These are phyloP conservation scores for Meta bourneti DNA, from an alignment of 2,888 invertebrate genomes.

Conservation along the genomic window DNA sequence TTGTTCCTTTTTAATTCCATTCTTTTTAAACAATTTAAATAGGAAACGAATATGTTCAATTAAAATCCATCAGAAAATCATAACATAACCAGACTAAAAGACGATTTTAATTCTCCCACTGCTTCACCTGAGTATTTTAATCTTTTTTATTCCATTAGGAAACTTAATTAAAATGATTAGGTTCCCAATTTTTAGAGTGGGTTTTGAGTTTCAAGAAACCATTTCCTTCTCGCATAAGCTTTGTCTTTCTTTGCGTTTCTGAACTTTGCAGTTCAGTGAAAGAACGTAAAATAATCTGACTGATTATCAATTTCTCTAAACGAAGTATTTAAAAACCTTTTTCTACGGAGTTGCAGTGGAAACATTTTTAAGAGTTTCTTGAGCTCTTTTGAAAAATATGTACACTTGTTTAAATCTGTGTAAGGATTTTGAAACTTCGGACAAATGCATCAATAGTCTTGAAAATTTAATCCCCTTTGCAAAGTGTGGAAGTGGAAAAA, in stretches of 20 bases:
- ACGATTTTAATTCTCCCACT: neutral
- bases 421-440: neutral
- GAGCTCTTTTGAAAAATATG: neutral
- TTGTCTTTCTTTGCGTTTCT: neutral
- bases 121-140: neutral
- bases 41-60: neutral
- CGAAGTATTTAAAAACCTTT: constrained; percentile 33
- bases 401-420: neutral
- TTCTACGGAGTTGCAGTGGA: neutral
- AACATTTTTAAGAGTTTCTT: neutral
- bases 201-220: neutral
- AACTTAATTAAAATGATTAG: constrained; percentile 40
- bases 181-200: constrained; percentile 10
- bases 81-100: neutral
- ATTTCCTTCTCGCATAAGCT: constrained; percentile 2
- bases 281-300: constrained; percentile 2
- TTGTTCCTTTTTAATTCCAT: neutral
- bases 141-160: constrained; percentile 24
- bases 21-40: no score
- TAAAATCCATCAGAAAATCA: neutral
- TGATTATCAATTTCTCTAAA: constrained; percentile 26
- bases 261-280: neutral
- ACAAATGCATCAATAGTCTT: neutral
- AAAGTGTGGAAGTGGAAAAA: neutral
- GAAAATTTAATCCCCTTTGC: neutral